A percentile compares a stretch with the other conserved stretches of the same genome.
These are phyloP conservation scores for Ferdinandea cuprea DNA, from an alignment of 2,888 invertebrate genomes.

Conservation along the genomic window DNA sequence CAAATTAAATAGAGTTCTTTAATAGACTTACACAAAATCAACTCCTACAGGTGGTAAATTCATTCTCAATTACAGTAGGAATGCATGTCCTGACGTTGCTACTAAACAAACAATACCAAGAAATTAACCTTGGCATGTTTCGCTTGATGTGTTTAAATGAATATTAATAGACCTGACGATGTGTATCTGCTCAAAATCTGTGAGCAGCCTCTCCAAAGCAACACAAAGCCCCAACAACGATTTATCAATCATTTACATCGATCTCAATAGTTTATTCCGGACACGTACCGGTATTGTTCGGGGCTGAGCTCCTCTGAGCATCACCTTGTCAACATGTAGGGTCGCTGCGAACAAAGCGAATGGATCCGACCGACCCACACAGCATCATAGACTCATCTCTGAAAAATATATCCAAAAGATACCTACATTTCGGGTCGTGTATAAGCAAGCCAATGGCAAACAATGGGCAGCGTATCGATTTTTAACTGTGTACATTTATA, in stretches of 20 bases:
- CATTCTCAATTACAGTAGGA: conserved; percentile 65
- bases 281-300: conserved; percentile 71
- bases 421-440: not conserved
- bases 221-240: conserved; percentile 46
- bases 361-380: conserved; percentile 50
- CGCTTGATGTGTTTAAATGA: conserved; percentile 66
- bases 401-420: conserved; percentile 20
- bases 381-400: not conserved
- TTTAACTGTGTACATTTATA: conserved; percentile 70
- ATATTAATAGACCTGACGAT: conserved; percentile 68
- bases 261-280: conserved; percentile 66
- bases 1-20: too few species aligned
- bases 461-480: conserved; percentile 69
- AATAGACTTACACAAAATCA: conserved; percentile 11
- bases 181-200: conserved; percentile 29
- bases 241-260: conserved; percentile 69
- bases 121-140: conserved; percentile 58
- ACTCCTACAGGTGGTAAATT: conserved; percentile 35
- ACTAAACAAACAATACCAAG: conserved; percentile 65
- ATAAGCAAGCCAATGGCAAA: conserved; percentile 44
- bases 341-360: conserved; percentile 63
- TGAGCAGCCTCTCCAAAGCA: conserved; percentile 44
- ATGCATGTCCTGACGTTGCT: conserved; percentile 63
- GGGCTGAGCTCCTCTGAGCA: conserved; percentile 48
- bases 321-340: conserved; percentile 74